Conservation (phyloP, 2,888 invertebrate genomes). For the Ommatoiulus sabulosus region DNA sequence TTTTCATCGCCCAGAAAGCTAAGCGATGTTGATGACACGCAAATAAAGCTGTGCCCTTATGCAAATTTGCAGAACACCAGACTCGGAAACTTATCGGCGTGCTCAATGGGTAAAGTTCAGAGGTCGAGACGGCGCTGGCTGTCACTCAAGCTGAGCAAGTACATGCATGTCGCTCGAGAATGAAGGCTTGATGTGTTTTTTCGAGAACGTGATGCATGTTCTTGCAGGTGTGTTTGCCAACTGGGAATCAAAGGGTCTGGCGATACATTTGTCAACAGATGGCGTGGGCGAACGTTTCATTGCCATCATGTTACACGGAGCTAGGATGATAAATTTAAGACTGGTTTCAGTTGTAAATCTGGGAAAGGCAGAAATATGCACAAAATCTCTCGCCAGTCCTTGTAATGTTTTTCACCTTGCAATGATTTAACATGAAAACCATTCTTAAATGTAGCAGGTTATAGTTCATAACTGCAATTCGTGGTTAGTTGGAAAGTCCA, state of each 20-base stretch:
- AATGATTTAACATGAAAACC: too few relatives aligned
- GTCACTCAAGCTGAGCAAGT: background rate
- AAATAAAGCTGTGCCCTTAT: background rate
- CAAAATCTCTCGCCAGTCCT: too few relatives aligned
- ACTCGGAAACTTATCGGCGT: background rate
- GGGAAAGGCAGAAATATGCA: too few relatives aligned
- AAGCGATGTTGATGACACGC: background rate
- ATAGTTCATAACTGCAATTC: too few relatives aligned
- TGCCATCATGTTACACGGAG: too few relatives aligned
- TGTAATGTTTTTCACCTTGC: too few relatives aligned
- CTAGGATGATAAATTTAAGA: too few relatives aligned
- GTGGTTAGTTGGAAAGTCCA: too few relatives aligned
- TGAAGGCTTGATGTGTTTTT: background rate
- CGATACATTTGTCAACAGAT: background rate
- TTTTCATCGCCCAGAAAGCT: background rate
- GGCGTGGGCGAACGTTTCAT: background rate
- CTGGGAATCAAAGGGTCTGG: background rate
- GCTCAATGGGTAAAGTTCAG: background rate
- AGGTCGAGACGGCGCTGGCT: background rate
- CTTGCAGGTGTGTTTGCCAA: background rate
- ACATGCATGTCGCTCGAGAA: background rate
- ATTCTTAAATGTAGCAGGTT: too few relatives aligned
- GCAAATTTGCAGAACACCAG: constrained; percentile 21
- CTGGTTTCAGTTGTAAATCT: too few relatives aligned
- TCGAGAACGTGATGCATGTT: background rate